Conservation (phyloP, 92 coral and sea anemone species). For the Zoanthus solanderi region DNA sequence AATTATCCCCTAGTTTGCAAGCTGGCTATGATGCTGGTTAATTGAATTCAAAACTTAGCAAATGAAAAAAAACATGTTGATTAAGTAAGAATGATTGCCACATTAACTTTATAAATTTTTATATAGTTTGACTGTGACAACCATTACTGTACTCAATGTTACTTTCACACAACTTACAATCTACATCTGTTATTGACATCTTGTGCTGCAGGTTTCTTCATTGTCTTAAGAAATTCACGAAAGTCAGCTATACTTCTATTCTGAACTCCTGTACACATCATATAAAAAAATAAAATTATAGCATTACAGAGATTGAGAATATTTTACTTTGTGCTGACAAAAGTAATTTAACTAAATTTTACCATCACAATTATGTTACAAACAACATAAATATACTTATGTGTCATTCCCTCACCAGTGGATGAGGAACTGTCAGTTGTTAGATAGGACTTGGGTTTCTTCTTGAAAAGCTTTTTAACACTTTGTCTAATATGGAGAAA, state of each 20-base stretch:
- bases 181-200: conserved; percentile 95
- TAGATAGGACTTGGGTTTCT: conserved; percentile 60
- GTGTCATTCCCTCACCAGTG: conserved; percentile 39
- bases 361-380: too few relatives aligned
- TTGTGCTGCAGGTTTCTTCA: conserved; percentile 95
- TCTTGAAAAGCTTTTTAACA: conserved; percentile 92
- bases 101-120: too few relatives aligned
- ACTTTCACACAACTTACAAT: conserved; percentile 69
- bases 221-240: conserved; percentile 85
- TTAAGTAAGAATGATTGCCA: too few relatives aligned
- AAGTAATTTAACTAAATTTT: too few relatives aligned
- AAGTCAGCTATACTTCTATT: conserved; percentile 75
- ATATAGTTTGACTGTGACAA: too few relatives aligned
- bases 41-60: too few relatives aligned
- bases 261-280: conserved; percentile 56
- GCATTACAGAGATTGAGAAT: too few relatives aligned
- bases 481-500: conserved; percentile 71
- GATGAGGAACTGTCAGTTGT: conserved; percentile 66
- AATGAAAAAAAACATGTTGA: too few relatives aligned
- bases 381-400: conserved; percentile 26
- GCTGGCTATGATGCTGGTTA: too few relatives aligned
- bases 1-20: too few relatives aligned
- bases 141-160: neutral
- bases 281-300: neutral
- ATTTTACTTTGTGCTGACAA: too few relatives aligned